Conservation (phyloP, 2,888 invertebrate species). For the Parapristionchus giblindavisi region DNA sequence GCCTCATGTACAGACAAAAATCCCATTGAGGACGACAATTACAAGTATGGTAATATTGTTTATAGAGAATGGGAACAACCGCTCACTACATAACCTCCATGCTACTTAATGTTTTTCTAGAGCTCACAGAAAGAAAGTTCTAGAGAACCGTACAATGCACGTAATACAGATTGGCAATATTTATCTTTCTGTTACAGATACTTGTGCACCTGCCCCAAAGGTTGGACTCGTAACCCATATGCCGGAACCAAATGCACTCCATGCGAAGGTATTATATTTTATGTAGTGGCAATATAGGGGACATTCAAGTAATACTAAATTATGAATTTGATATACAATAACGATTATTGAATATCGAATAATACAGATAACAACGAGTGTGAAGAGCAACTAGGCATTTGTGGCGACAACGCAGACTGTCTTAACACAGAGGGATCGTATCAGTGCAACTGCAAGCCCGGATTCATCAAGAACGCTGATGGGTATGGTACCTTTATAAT, state of each 20-base stretch:
- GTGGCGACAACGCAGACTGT: slow-evolving; percentile 33
- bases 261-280: slow-evolving; percentile 36
- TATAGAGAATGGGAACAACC: no score
- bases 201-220: slow-evolving; percentile 21
- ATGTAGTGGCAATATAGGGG: neutral
- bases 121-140: no score
- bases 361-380: slow-evolving; percentile 37
- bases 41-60: slow-evolving; percentile 3
- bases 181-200: neutral
- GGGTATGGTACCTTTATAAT: no score
- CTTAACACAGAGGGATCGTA: slow-evolving; percentile 16
- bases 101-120: no score
- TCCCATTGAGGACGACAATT: neutral
- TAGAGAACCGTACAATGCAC: no score
- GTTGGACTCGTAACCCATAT: slow-evolving; percentile 21
- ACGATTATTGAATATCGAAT: neutral
- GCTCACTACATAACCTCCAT: no score
- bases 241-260: slow-evolving; percentile 33
- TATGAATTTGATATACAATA: no score
- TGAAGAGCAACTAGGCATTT: slow-evolving; percentile 25
- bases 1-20: slow-evolving; percentile 24
- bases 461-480: slow-evolving; percentile 31
- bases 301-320: no score
- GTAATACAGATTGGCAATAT: no score
- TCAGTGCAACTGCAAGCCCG: slow-evolving; percentile 12